Conservation (phyloP, 2,797 vertebrate species). For the Galago senegalensis region DNA sequence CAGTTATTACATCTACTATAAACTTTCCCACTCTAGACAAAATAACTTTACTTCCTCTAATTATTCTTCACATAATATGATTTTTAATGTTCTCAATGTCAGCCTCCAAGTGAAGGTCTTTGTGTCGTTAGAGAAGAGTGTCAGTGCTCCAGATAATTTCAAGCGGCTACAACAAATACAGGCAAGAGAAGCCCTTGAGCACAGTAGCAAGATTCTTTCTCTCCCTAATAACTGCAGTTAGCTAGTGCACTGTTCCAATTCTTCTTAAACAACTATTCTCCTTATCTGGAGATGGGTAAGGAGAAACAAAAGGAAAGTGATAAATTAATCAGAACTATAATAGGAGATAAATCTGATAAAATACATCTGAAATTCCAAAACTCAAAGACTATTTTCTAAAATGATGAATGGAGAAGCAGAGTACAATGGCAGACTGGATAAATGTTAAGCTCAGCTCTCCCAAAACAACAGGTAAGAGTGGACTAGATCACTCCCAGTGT, state of each 20-base stretch:
- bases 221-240: background rate
- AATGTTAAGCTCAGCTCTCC: too few relatives aligned
- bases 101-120: background rate
- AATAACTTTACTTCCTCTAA: conserved; percentile 36
- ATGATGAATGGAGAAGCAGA: background rate
- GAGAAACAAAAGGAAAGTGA: conserved; percentile 18
- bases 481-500: too few relatives aligned
- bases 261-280: background rate
- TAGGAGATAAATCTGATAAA: conserved; percentile 31
- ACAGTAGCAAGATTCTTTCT: background rate
- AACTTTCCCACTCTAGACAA: conserved; percentile 23
- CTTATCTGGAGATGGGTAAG: background rate
- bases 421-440: too few relatives aligned
- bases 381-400: conserved; percentile 16
- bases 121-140: background rate
- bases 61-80: conserved; percentile 22
- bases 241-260: background rate
- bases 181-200: background rate
- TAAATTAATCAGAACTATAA: conserved; percentile 18
- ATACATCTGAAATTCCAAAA: conserved; percentile 38
- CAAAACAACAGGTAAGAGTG: too few relatives aligned
- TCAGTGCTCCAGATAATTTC: background rate
- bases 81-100: conserved; percentile 14
- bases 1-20: background rate
- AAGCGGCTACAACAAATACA: conserved; percentile 27